Base-by-base conservation (phyloP, 2,113 vertebrate species). In the Oreotragus oreotragus region DNA sequence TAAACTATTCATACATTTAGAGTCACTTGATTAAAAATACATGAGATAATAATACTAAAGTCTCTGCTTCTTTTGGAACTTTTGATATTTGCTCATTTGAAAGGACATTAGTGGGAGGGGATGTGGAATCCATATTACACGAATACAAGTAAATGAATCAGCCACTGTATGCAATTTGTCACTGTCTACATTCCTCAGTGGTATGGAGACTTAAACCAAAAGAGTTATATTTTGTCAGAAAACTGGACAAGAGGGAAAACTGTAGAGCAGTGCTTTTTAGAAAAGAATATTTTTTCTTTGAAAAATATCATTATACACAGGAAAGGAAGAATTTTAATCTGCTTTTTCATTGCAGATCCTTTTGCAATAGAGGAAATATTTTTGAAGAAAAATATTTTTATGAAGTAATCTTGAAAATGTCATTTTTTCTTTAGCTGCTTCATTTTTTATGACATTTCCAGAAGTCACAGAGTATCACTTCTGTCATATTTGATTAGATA, bases 21-120 rank as follows among this genome's bases (percentile, higher is more conserved):
- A 95, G 51, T 21, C 55, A 21, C 12, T 88, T 55, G 94, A 95
- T 96, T 95, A 84, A 95, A 98, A 95, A 96, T 84, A 10, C 57
- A 30, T 58, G 81, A 23, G 28, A 76, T 88, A 62, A 91, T 93
- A 81, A 80, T 89, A 13, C n/a, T 94, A 73, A 91, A 80, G 62
- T 91, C 45, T 93, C 33, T 95, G 60, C 90, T 88, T 70, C 47
- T 70, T 95, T 96, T 43, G 53, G 97, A 97, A 88, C 12, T 80
- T 90, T 45, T 80, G 47, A 86, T 88, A 89, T 89, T 80, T 95
- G 51, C 92, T 90, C 87, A 88, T 89, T 88, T 97, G 62, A 97
- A 96, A 97, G 73, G 62, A 85, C 51, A 49, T 19, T 79, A n/a
- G 36, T 8, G 84, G 51, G 60, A 95, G 39, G 47, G 33, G 93